Conservation (phyloP, 2,113 vertebrate genomes). For the Hydrochoerus hydrochaeris region DNA sequence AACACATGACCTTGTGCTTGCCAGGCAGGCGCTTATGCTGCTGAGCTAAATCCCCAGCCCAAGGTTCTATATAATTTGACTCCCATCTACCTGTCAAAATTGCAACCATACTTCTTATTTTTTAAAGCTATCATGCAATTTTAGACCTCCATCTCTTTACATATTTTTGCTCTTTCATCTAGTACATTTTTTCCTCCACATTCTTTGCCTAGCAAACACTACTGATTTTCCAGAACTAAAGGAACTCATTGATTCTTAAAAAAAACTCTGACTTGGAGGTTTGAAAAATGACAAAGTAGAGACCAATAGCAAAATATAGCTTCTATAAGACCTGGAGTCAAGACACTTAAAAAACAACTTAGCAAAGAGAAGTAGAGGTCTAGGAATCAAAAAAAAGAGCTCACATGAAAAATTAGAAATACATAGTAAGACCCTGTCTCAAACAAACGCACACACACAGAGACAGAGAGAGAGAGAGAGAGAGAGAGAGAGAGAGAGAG, state of each 20-base stretch:
- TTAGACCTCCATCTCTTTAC: not conserved
- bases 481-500: too few species aligned
- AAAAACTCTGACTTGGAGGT: slow-evolving; percentile 48
- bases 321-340: not conserved
- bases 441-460: too few species aligned
- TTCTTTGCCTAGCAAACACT: not conserved
- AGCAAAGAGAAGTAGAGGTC: not conserved
- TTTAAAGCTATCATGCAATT: slow-evolving; percentile 2
- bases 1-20: too few species aligned
- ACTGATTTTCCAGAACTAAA: not conserved
- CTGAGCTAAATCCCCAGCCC: too few species aligned
- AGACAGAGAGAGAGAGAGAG: too few species aligned
- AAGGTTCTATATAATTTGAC: slow-evolving; percentile 18
- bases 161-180: not conserved
- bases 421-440: not conserved
- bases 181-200: not conserved
- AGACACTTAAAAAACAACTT: not conserved
- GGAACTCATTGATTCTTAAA: not conserved
- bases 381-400: not conserved
- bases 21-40: too few species aligned
- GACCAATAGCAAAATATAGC: not conserved
- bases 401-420: not conserved
- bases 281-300: not conserved
- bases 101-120: not conserved
- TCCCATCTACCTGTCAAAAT: not conserved